Base-by-base conservation (phyloP, 2,797 vertebrate species). In the Myotis daubentonii region DNA sequence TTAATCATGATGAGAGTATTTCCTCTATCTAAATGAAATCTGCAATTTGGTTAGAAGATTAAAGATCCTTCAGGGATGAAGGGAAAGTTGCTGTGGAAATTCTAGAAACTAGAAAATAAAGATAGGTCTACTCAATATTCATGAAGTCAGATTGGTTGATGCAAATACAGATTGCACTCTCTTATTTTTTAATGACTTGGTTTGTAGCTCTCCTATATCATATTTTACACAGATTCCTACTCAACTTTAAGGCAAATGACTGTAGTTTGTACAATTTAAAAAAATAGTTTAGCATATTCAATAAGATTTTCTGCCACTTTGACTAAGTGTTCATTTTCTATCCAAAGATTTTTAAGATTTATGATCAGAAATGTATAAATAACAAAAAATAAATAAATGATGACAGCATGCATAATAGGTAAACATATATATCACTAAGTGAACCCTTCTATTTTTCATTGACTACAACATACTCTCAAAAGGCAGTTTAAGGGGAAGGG, bases 11-110 rank as follows among this genome's bases (percentile, higher is more conserved):
- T 85, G 89, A 96, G 85, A 87, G 60, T 80, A 84, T 92, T 94
- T 92, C 60, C 70, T 92, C 87, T 94, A 94, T 95, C 96, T 93
- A 87, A 96, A 92, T 71, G 78, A 96, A 97, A 97, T 91, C 70
- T 89, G 70, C 87, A 93, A 87, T 94, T 95, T 91, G 78, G n/a
- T 70, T 94, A 78, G 53, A 55, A 94, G 75, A 94, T 80, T 87
- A 91, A 82, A 93, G 74, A 81, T 94, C 68, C 71, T 96, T 80
- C 33, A 13, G 71, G 60, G 55, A 92, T 89, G 81, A 86, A 94
- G 57, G 28, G 19, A 76, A 95, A 89, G 53, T 86, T 84, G 47
- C 93, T 92, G 36, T 89, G 93, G 96, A 96, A 94, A 95, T 91
- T 81, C 95, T 95, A 95, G 70, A 86, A 93, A 95, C n/a, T 16